These are phyloP conservation scores for Rhopalosiphum maidis DNA, from an alignment of 1,140 invertebrate genomes.

Conservation along the genomic window DNA sequence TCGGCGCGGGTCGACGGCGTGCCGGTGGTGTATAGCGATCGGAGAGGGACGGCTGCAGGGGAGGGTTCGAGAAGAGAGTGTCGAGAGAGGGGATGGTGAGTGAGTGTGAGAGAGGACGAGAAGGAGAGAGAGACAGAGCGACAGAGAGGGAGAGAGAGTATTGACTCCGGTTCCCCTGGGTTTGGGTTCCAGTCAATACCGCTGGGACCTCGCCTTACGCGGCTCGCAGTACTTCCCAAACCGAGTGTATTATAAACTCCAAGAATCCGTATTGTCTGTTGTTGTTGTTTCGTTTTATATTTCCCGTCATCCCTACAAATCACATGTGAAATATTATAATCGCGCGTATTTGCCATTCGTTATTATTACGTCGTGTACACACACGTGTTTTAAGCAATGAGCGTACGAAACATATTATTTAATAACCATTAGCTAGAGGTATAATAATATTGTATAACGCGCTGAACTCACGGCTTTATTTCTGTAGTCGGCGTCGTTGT, in stretches of 20 bases:
- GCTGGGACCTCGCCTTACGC: conserved; percentile 56
- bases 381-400: background rate
- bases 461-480: background rate
- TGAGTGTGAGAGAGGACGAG: background rate
- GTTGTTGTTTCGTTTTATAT: background rate
- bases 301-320: background rate
- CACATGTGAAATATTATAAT: background rate
- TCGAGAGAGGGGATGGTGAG: background rate
- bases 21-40: background rate
- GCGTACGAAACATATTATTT: background rate
- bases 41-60: background rate
- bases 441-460: background rate
- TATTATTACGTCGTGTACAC: background rate
- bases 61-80: background rate
- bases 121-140: background rate
- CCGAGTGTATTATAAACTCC: conserved; percentile 37
- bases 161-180: conserved; percentile 57
- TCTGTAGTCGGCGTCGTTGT: background rate
- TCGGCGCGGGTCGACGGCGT: background rate
- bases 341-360: background rate
- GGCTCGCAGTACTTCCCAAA: conserved; percentile 54
- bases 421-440: background rate
- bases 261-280: background rate
- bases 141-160: background rate
- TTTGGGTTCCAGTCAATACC: conserved; percentile 56